Base-by-base conservation (phyloP, 2,888 invertebrate genomes). In the Cepaea hortensis region DNA sequence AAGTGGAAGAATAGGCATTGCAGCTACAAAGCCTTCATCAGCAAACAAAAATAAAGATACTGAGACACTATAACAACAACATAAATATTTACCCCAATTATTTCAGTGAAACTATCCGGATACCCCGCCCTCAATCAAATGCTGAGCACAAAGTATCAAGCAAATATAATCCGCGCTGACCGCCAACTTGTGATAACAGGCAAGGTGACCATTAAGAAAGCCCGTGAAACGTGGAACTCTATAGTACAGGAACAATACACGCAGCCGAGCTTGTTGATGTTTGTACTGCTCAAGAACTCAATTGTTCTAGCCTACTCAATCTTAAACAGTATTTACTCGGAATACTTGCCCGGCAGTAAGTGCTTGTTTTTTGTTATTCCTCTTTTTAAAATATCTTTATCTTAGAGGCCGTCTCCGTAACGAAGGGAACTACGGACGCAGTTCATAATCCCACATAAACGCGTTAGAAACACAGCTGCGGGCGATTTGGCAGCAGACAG, bases 261-360 rank as follows among this genome's bases (percentile, higher is more conserved):
- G 3, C 81, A 85, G 23, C 85, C 85, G 1, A 55, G 35, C 48
- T 9, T 85, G 15, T 18, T 61, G 13, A 55, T 20, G 13, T 80
- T 81, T 61, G 75, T 73, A 20, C 75, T 81, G 50, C 48, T 85
- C 55, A 85, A 61, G 62, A 73, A 55, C 18, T 81, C 85, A 11
- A 85, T 85, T 0, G 11, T 85, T 23, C 0, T 72, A 0, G 15
- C 62, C n/a, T 73, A 72, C 48, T 18, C n/a, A 15, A 62, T 81
- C 46, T 50, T 85, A 35, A 85, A 85, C 55, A 61, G 23, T 20
- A 81, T 85, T 35, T 85, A 85, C 68, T 55, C n/a, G 13, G n/a
- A 50, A 9, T 81, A 85, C 50, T 15, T 81, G 48, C 61, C 61
- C 13, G 72, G 72, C 20, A 61, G 72, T 70, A 81, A 70, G 84